These are phyloP conservation scores for Andrena minutula DNA, from an alignment of 2,888 invertebrate species.

Conservation along the genomic window DNA sequence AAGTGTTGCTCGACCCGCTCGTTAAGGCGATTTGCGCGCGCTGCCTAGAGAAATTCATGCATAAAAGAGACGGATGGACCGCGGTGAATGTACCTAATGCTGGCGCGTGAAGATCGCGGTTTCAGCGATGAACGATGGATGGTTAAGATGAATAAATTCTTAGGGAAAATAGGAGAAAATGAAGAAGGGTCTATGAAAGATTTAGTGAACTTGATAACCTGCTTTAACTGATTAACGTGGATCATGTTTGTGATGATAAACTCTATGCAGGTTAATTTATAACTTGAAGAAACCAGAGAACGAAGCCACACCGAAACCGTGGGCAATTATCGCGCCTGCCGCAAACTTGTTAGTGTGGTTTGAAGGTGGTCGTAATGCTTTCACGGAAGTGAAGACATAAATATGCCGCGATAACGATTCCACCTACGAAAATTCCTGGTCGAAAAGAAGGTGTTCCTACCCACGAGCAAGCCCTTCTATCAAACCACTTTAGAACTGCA, in stretches of 20 bases:
- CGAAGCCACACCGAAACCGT: slow-evolving; percentile 30
- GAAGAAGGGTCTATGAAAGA: too few relatives aligned
- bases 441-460: slow-evolving; percentile 6
- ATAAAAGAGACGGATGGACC: neutral
- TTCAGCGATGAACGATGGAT: neutral
- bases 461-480: neutral
- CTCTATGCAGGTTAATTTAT: neutral
- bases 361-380: slow-evolving; percentile 63
- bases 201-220: too few relatives aligned
- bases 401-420: slow-evolving; percentile 61
- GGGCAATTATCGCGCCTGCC: slow-evolving; percentile 69
- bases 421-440: slow-evolving; percentile 39
- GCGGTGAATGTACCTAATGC: neutral
- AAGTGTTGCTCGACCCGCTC: slow-evolving; percentile 32
- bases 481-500: neutral
- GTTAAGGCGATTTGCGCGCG: slow-evolving; percentile 25
- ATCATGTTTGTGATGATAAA: neutral
- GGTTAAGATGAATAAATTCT: neutral
- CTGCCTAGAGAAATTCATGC: neutral
- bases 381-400: slow-evolving; percentile 65
- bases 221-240: too few relatives aligned
- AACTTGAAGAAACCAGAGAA: slow-evolving; percentile 13
- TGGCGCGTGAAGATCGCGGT: neutral
- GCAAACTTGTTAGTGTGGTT: slow-evolving; percentile 72
- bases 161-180: neutral